A percentile compares a stretch with the other conserved stretches of the same genome.
phyloP scores from a whole-genome alignment of 1,140 invertebrate genomes.

The Pteromalus puparum region DNA sequence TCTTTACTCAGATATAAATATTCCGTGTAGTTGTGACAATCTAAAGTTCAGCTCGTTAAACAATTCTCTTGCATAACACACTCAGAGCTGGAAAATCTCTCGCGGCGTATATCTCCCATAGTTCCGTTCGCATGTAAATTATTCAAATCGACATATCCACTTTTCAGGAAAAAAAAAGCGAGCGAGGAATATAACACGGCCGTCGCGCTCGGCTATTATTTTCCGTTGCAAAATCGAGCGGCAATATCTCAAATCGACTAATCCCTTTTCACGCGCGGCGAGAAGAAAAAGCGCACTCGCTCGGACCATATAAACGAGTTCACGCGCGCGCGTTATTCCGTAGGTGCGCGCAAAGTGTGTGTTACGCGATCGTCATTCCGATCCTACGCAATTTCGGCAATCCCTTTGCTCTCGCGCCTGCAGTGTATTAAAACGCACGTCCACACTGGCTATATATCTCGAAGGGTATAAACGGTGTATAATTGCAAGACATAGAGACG shows the following conservation, averaged over 20 bases:
- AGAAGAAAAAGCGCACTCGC: neutral
- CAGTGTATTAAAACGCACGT: neutral
- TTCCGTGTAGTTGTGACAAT: too few species aligned
- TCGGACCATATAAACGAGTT: neutral
- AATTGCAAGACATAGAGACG: neutral
- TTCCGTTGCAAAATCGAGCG: slow-evolving; percentile 14
- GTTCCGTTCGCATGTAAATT: neutral
- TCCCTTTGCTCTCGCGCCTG: neutral
- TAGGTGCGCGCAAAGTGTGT: slow-evolving; percentile 8
- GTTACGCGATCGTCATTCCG: slow-evolving; percentile 47
- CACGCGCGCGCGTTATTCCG: neutral
- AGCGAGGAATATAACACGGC: neutral
- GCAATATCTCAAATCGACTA: slow-evolving; percentile 2
- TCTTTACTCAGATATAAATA: too few species aligned
- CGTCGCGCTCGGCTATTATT: slow-evolving; percentile 25
- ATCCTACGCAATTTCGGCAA: slow-evolving; percentile 50
- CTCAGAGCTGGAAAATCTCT: neutral
- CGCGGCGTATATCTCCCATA: too few species aligned
- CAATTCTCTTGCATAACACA: neutral
- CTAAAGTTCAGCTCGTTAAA: neutral
- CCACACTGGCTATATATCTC: neutral
- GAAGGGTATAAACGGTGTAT: neutral
- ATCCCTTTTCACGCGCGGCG: slow-evolving; percentile 24
- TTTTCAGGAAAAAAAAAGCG: neutral
- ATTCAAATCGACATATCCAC: neutral